Evolutionary conservation across 2,113 vertebrate genomes (phyloP), one percentile per base, ranked within the genome.

Genomic region (Phainopepla nitens): DNA sequence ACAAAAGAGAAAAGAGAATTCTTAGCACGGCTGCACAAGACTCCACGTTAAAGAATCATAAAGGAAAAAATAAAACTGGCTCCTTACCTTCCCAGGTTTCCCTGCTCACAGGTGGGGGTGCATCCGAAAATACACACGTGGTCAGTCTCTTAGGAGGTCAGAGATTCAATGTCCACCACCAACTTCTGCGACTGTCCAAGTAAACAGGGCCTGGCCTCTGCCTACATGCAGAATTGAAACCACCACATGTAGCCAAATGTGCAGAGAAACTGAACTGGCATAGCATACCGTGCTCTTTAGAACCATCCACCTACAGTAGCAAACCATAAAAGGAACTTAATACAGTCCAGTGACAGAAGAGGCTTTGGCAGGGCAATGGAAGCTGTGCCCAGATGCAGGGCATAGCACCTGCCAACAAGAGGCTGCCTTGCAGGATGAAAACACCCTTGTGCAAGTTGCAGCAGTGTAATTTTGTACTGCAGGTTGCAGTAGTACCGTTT

Each of bases 1-100:
- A 77, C 28, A 56, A 61, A 92, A 92, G 44, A 86, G 10, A 17
- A 70, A 78, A 92, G 75, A 85, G 33, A 85, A 62, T 10, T 82
- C 36, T 94, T 86, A 94, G 71, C 28, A 58, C 66, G 82, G 44
- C 58, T 64, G 69, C 45, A 61, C 28, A 75, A 81, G 36, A 66
- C 11, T 22, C 60, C 13, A n/a, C 0, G 1, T 36, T 50, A 79
- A 93, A 88, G 22, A 90, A 92, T 25, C 27, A 54, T 9, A 35
- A 89, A 62, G 42, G 20, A 65, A 88, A 75, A 81, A 9, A 42
- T 17, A 56, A 33, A 82, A 76, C 60, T 58, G 68, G 15, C 2
- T 83, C 44, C 65, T 95, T 94, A 96, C 92, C 94, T 93, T 90
- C 12, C 8, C 36, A 35, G 7, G 75, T 51, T 76, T 36, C 68